Base-by-base conservation (phyloP, 2,888 invertebrate genomes). In the Cistogaster globosa region DNA sequence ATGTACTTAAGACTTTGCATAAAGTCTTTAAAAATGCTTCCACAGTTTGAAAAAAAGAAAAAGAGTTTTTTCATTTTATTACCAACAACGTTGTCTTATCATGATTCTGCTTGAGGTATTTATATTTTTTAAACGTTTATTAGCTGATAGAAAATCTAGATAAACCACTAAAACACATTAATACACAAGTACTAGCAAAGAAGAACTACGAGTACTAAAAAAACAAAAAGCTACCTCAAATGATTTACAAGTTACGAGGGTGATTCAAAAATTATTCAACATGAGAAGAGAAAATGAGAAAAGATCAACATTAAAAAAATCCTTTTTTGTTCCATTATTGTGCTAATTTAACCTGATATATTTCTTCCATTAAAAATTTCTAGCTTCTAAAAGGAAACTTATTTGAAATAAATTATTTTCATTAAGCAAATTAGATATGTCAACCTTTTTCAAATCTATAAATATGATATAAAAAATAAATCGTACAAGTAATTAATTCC, bases 61-160 rank as follows among this genome's bases (percentile, higher is more conserved):
- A 60, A 57, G 32, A 32, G 14, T 36, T 58, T 68, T 55, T 36
- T 38, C 20, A 48, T 45, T 62, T 53, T 42, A 57, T 36, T 55
- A 18, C 62, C 45, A 75, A 57, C 69, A 63, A 14, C n/a, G n/a
- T 22, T 48, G n/a, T 22, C n/a, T 80, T 81, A 85, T 82, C 81
- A 71, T 69, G 84, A 85, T 81, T 85, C 11, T 65, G 81, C 84
- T 82, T 69, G 69, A 78, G 81, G 69, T 82, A 69, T 71, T 62
- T 74, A 74, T 75, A 78, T 78, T 81, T 68, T 81, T 69, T 74
- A 78, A 85, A 62, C 76, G 67, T 83, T 80, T 80, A 86, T 83
- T 84, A 84, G 84, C 78, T 84, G 86, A 86, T 86, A 81, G 71
- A 84, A 75, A 71, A 81, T 78, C 72, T 71, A 86, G 86, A 86